Percentiles rank a stretch among this genome's conserved stretches.
phyloP scores from a whole-genome alignment of 2,797 vertebrate genomes.

The Botia almorhae region DNA sequence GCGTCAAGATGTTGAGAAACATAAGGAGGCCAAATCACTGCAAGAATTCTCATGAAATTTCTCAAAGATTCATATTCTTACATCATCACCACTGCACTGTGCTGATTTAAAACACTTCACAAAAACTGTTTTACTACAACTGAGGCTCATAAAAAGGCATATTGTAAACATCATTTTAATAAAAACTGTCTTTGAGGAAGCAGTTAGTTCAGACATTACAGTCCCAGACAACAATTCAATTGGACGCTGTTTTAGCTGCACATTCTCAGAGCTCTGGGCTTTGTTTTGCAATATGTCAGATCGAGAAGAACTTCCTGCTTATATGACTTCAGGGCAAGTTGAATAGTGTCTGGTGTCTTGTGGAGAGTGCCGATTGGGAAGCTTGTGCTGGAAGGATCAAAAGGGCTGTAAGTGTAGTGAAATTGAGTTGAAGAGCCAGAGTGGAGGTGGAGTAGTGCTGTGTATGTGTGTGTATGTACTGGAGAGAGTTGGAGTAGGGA shows the following conservation, averaged over 20 bases:
- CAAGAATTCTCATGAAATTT: conserved; percentile 35
- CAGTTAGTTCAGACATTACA: conserved; percentile 38
- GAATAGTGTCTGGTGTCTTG: conserved; percentile 50
- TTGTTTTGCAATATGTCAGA: conserved; percentile 35
- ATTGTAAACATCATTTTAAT: conserved; percentile 50
- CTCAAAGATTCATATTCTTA: conserved; percentile 51
- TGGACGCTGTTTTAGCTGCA: conserved; percentile 10
- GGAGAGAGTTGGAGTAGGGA: conserved; percentile 49
- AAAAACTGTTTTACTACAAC: conserved; percentile 38
- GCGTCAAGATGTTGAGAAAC: conserved; percentile 7
- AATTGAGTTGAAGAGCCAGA: conserved; percentile 37
- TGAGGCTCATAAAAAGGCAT: conserved; percentile 40
- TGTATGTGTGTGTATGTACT: conserved; percentile 35
- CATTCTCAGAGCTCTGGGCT: conserved; percentile 33
- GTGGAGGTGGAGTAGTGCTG: conserved; percentile 45
- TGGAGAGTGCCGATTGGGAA: conserved; percentile 47
- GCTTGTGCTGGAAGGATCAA: conserved; percentile 47
- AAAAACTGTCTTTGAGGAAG: conserved; percentile 46
- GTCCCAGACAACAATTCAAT: conserved; percentile 34
- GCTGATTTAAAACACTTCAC: conserved; percentile 51
- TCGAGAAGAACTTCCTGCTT: conserved; percentile 49
- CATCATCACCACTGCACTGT: conserved; percentile 44
- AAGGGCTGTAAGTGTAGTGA: conserved; percentile 47
- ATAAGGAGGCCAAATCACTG: conserved; percentile 14
- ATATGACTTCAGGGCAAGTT: conserved; percentile 52